Base-by-base conservation (phyloP, 2,888 invertebrate genomes). In the Eupithecia centaureata region DNA sequence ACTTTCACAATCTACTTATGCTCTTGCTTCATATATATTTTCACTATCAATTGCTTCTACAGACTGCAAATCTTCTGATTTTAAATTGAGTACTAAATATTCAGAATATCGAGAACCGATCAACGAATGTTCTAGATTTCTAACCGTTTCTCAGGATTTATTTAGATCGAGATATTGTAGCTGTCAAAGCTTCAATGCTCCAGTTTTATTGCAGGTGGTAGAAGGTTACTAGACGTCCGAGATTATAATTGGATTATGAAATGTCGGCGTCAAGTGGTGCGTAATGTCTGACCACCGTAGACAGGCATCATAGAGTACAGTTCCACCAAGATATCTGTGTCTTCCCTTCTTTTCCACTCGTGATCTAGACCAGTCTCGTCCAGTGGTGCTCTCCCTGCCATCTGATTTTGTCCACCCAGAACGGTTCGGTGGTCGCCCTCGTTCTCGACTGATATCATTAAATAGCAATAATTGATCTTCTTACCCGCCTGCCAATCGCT, bases 161-260 rank as follows among this genome's bases (percentile, higher is more conserved):
- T 73, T 66, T 72, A 73, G 71, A 75, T 72, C 59, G 12, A 61
- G 58, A 30, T 65, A 75, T 72, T 73, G 67, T 61, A 71, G 63
- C 64, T 75, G 75, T 75, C 75, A 73, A 72, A 75, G 63, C 59
- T 18, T 65, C 59, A 64, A 67, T 68, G 74, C 67, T 70, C 74
- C 22, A 68, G 60, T 62, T 70, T 73, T 73, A 72, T 63, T 76
- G 79, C 82, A 82, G 78, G 79, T 82, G 80, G 68, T 67, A 68
- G 71, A 72, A 79, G 76, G 76, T 78, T 76, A 74, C 72, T 70
- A 73, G 76, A 72, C 75, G 56, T 75, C 76, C 74, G 67, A 66
- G 72, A 72, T 74, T 47, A 66, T 88, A 86, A 89, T 89, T 86
- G 88, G 89, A 89, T 90, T 89, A 89, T 78, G 82, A 83, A 87